phyloP scores from a whole-genome alignment of 2,113 vertebrate species.

The Rousettus leschenaultii region DNA sequence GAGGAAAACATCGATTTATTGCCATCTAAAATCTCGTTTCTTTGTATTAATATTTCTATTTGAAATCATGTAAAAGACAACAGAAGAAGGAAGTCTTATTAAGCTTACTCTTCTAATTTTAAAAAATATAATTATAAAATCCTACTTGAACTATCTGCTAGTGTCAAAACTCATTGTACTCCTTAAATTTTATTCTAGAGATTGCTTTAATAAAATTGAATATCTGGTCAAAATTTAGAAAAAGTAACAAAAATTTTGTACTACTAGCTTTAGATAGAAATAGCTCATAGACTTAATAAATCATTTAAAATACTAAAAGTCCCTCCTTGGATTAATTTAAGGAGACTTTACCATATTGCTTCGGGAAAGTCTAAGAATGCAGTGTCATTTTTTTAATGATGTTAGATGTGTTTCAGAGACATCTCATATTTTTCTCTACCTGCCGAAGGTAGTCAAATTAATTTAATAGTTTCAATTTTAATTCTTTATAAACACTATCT shows the following conservation, averaged over 20 bases:
- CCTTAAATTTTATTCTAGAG: neutral
- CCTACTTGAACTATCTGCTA: neutral
- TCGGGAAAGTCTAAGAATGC: neutral
- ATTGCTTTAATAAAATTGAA: slow-evolving; percentile 17
- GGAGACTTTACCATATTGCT: neutral
- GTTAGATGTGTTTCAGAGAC: neutral
- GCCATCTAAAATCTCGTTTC: neutral
- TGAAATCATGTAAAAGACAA: neutral
- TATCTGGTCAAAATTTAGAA: neutral
- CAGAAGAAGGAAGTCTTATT: neutral
- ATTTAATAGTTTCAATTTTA: neutral
- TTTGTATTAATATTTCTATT: neutral
- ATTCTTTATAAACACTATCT: neutral
- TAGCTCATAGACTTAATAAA: neutral
- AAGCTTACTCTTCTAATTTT: neutral
- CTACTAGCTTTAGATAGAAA: neutral
- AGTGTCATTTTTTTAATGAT: neutral
- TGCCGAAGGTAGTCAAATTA: neutral
- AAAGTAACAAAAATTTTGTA: neutral
- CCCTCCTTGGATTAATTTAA: neutral
- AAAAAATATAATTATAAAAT: neutral
- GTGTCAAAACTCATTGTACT: neutral
- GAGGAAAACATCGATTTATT: neutral
- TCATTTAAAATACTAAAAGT: neutral
- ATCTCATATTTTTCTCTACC: neutral